phyloP scores from a whole-genome alignment of 2,113 vertebrate species.

The Indicator indicator region DNA sequence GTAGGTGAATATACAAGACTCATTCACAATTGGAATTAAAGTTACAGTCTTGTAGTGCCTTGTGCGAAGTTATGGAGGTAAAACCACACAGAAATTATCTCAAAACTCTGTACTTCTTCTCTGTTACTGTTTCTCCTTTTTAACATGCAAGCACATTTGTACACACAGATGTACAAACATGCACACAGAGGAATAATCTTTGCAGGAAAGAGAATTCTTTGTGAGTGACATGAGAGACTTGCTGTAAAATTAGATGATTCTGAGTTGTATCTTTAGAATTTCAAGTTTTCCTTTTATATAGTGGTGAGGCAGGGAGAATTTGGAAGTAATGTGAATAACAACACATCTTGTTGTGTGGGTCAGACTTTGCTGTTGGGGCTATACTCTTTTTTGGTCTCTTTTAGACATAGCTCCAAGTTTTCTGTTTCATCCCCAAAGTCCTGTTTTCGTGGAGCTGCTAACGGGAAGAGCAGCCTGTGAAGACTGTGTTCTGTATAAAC shows the following conservation, averaged over 20 bases:
- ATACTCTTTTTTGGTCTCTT: not conserved
- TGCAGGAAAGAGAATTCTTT: not conserved
- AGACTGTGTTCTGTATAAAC: not conserved
- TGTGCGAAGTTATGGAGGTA: not conserved
- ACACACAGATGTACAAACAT: too few relatives aligned
- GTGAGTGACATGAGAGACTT: not conserved
- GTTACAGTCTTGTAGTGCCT: not conserved
- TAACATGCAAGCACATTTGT: accelerated
- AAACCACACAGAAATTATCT: not conserved
- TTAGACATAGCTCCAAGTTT: not conserved
- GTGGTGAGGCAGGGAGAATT: not conserved
- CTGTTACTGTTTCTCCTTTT: not conserved
- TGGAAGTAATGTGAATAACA: not conserved
- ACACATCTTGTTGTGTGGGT: accelerated
- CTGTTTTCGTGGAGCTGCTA: not conserved
- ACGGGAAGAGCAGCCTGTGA: not conserved
- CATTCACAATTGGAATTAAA: not conserved
- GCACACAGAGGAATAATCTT: not conserved
- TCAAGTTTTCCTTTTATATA: not conserved
- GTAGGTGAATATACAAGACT: not conserved
- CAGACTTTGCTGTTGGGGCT: not conserved
- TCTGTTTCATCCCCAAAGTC: not conserved
- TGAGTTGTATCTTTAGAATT: not conserved
- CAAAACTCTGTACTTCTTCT: not conserved
- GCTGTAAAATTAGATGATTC: not conserved